Conservation (phyloP, 2,113 vertebrate species). For the Heterotilapia buettikoferi region DNA sequence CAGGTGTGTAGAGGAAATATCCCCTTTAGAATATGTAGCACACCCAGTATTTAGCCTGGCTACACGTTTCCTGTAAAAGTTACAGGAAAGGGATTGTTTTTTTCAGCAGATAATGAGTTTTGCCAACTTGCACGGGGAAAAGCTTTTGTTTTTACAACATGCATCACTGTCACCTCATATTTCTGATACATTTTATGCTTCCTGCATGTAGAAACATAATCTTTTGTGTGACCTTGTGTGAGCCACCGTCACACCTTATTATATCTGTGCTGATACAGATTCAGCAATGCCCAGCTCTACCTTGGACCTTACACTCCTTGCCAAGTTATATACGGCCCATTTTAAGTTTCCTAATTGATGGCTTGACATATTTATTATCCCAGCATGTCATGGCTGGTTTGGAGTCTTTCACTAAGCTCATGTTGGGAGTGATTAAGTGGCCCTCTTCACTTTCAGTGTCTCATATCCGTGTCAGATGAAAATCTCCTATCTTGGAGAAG, state of each 20-base stretch:
- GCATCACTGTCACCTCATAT: neutral
- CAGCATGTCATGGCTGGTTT: constrained; percentile 27
- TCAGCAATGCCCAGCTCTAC: neutral
- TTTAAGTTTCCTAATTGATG: constrained; percentile 44
- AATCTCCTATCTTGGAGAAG: neutral
- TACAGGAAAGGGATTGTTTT: neutral
- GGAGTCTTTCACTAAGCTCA: constrained; percentile 6
- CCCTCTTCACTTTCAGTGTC: constrained; percentile 51
- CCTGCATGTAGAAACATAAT: neutral
- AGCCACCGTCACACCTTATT: constrained; percentile 11
- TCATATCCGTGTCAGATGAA: constrained; percentile 38
- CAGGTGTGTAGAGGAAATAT: constrained; percentile 3
- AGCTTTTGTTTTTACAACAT: neutral
- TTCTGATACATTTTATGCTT: neutral
- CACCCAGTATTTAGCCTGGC: neutral
- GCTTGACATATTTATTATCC: constrained; percentile 29
- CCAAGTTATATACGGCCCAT: constrained; percentile 8
- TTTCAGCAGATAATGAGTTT: neutral
- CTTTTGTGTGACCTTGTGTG: neutral
- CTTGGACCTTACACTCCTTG: neutral
- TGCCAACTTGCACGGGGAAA: neutral
- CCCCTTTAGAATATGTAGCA: neutral
- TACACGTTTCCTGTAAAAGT: neutral
- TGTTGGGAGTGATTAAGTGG: constrained; percentile 40
- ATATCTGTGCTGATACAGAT: neutral